A percentile compares a stretch with the other conserved stretches of the same genome.
phyloP scores from a whole-genome alignment of 2,888 invertebrate species.

The Scaptomyza reducta region DNA sequence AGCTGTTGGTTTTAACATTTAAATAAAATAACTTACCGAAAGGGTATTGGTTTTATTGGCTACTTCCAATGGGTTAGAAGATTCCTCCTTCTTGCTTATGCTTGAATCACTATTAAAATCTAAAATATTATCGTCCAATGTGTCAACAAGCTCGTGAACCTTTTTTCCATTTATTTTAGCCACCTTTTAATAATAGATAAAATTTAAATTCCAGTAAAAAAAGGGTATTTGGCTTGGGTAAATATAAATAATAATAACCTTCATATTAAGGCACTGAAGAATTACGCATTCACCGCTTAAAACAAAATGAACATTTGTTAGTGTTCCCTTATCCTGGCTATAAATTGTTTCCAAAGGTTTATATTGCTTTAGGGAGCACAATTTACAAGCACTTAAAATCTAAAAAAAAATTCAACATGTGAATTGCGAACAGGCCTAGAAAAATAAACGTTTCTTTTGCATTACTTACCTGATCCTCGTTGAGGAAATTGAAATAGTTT shows the following conservation, averaged over 20 bases:
- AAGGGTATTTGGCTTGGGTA: background rate
- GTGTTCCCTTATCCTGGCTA: slow-evolving; percentile 74
- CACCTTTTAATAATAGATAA: slow-evolving; percentile 25
- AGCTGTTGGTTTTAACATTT: no score
- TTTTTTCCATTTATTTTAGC: slow-evolving; percentile 36
- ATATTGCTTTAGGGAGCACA: slow-evolving; percentile 76
- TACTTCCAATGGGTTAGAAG: background rate
- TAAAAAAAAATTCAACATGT: slow-evolving; percentile 20
- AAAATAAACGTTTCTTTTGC: background rate
- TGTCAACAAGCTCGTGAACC: slow-evolving; percentile 12
- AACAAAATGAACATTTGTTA: slow-evolving; percentile 81
- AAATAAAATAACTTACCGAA: slow-evolving; percentile 18
- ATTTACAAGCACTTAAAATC: slow-evolving; percentile 71
- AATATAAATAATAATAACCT: slow-evolving; percentile 53
- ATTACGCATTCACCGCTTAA: slow-evolving; percentile 83
- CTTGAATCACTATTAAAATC: background rate
- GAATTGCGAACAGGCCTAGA: background rate
- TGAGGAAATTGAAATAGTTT: slow-evolving; percentile 81
- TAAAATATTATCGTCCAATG: background rate
- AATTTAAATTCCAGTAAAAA: background rate
- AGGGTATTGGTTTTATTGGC: background rate
- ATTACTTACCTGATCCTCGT: slow-evolving; percentile 69
- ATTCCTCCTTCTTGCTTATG: background rate
- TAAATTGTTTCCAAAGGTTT: slow-evolving; percentile 81
- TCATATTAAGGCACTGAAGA: slow-evolving; percentile 81